Evolutionary conservation across 1,140 invertebrate genomes (phyloP), one percentile per base, ranked within the genome.

Genomic region (Tetragnatha versicolor): DNA sequence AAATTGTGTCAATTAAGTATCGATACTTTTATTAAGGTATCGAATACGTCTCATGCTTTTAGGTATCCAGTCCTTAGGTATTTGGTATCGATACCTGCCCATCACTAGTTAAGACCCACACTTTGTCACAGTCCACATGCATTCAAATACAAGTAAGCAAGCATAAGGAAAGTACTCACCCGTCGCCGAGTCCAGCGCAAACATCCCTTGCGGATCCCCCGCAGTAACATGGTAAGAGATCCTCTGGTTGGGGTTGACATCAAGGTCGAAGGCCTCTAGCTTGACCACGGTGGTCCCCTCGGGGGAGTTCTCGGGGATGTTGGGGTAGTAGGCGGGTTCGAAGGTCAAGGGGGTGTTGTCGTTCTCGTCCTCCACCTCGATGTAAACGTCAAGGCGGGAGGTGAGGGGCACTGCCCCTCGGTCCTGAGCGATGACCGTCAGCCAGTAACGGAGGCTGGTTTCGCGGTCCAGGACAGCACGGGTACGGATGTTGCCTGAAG

Each of bases 371-470:
- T 91, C 86, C 55, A 98, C 91, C 83, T 92, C 89, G 37, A 98
- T 90, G 85, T 93, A 97, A 20, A 98, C 92, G 88, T 94, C 90
- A 20, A 94, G 88, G 82, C 92, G 93, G 33, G 93, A 89, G 83
- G 91, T 91, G 2, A 94, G 87, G 3, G 95, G 94, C 25, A 95
- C 93, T 14, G 96, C 91, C 0, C 93, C 95, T 80, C 92, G 90
- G 86, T 98, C 96, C 84, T 94, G 91, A 2, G 96, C 96, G 84
- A 93, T 93, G 39, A 98, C 90, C 1, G 95, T 97, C 49, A 98
- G 86, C 97, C 97, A 99, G 85, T 96, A 98, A 84, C 92, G 91
- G 17, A 90, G 87, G 81, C 92, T 91, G 0, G 91, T 91, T 88
- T 99, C 97, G 29, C 94, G 89, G 86, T 99, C 97, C 81, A 98